Percentiles rank a stretch among this genome's conserved stretches.
These are phyloP conservation scores for Oreotrochilus melanogaster DNA, from an alignment of 2,113 vertebrate species.

Conservation along the genomic window DNA sequence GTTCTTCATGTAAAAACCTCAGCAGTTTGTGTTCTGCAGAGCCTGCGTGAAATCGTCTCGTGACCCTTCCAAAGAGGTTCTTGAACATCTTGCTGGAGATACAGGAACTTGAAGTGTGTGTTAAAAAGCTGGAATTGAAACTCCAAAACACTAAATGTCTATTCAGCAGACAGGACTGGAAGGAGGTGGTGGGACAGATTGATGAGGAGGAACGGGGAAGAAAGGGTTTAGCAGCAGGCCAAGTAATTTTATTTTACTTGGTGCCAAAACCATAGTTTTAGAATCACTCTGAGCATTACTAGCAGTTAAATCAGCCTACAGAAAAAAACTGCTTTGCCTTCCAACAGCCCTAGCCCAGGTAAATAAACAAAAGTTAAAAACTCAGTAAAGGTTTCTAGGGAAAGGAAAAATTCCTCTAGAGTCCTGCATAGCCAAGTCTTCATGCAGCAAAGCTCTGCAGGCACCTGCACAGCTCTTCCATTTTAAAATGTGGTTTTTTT, in stretches of 20 bases:
- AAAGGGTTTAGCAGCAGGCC: neutral
- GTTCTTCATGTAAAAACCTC: accelerated
- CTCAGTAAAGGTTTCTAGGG: neutral
- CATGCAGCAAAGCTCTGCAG: neutral
- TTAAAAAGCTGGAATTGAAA: neutral
- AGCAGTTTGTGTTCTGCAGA: accelerated
- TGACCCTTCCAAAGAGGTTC: neutral
- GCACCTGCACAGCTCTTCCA: neutral
- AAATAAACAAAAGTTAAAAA: neutral
- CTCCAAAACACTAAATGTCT: neutral
- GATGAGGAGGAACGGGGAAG: neutral
- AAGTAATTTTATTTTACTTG: neutral
- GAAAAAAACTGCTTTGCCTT: neutral
- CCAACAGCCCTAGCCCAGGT: neutral
- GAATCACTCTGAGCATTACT: neutral
- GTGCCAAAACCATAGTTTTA: neutral
- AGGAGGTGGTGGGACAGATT: neutral
- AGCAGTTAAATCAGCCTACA: neutral
- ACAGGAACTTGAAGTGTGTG: accelerated
- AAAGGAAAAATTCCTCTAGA: neutral
- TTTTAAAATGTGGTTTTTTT: neutral
- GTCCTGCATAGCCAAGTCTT: neutral
- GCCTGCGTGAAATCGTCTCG: neutral
- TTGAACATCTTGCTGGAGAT: accelerated
- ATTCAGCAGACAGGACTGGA: neutral